Conservation (phyloP, 2,888 invertebrate species). For the Plagodis pulveraria region DNA sequence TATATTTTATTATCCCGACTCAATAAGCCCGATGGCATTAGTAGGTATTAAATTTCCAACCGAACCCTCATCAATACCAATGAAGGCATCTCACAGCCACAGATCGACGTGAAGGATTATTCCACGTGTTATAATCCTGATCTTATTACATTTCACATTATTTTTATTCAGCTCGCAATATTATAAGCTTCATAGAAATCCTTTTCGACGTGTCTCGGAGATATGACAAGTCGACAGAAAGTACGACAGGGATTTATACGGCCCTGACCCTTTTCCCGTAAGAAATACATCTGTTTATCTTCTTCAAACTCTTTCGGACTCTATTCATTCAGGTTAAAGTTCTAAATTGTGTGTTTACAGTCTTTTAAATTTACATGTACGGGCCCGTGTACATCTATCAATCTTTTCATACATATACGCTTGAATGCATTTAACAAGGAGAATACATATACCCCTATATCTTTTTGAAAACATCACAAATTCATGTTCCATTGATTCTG, state of each 20-base stretch:
- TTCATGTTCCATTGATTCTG: slow-evolving; percentile 16
- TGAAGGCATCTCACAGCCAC: background rate
- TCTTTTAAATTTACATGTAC: slow-evolving; percentile 12
- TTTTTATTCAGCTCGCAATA: slow-evolving; percentile 12
- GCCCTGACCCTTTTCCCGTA: slow-evolving; percentile 22
- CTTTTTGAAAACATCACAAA: slow-evolving; percentile 16
- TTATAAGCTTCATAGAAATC: slow-evolving; percentile 14
- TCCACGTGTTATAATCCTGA: slow-evolving; percentile 12
- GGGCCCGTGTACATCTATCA: slow-evolving; percentile 24
- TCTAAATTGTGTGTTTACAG: background rate
- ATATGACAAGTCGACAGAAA: slow-evolving; percentile 28
- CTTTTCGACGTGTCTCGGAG: slow-evolving; percentile 12
- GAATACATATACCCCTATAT: slow-evolving; percentile 14
- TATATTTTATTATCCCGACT: slow-evolving; percentile 1
- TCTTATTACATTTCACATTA: slow-evolving; percentile 15
- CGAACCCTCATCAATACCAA: slow-evolving; percentile 14
- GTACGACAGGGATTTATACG: slow-evolving; percentile 26
- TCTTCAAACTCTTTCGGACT: slow-evolving; percentile 2
- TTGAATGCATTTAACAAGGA: slow-evolving; percentile 26
- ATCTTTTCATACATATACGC: slow-evolving; percentile 26
- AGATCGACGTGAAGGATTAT: slow-evolving; percentile 14
- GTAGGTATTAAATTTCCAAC: slow-evolving; percentile 3
- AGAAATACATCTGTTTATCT: slow-evolving; percentile 11
- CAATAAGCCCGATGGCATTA: slow-evolving; percentile 4
- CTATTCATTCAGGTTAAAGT: background rate